Base-by-base conservation (phyloP, 2,113 vertebrate species). In the Silurus asotus region DNA sequence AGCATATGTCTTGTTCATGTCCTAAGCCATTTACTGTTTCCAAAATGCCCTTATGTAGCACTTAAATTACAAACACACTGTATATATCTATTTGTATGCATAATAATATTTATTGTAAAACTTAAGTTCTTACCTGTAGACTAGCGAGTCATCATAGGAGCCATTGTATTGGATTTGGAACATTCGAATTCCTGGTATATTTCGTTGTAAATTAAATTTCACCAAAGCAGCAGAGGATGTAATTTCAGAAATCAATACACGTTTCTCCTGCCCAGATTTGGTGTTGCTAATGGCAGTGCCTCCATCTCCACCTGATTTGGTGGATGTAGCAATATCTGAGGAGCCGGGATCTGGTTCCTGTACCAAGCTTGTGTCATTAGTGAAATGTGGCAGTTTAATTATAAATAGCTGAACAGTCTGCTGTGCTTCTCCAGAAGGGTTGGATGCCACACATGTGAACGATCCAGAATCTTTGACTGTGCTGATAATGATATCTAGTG, bases 161-260 rank as follows among this genome's bases (percentile, higher is more conserved):
- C 98, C 98, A n/a, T 99, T 99, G 90, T 99, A 99, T 85, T 99
- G 98, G 89, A 99, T 99, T 90, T 99, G 98, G 92, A 99, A 99
- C 98, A 99, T 99, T 89, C 98, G 96, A 90, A 99, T 99, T 78
- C 98, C 98, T 0, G 98, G 98, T 82, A 99, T 99, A 90, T 96
- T 99, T 93, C 97, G 96, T 93, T 99, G 98, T 93, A 99, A 98
- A 94, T 98, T 98, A 89, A 99, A 99, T 92, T 96, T 98, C 87
- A 99, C 95, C 86, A 99, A 92, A 13, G 94, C 98, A 0, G 97
- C 97, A 17, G 97, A 98, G 0, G 98, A 96, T 0, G 97, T 98
- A 48, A 97, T 96, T 92, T 99, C 98, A 0, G 97, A 96, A 15
- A 98, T 94, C 0, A 98, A 96, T 78, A 99, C 98, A 90, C 97